A percentile compares a stretch with the other conserved stretches of the same genome.
Evolutionary conservation across 2,888 invertebrate genomes (phyloP).

Genomic region (Formica aserva): DNA sequence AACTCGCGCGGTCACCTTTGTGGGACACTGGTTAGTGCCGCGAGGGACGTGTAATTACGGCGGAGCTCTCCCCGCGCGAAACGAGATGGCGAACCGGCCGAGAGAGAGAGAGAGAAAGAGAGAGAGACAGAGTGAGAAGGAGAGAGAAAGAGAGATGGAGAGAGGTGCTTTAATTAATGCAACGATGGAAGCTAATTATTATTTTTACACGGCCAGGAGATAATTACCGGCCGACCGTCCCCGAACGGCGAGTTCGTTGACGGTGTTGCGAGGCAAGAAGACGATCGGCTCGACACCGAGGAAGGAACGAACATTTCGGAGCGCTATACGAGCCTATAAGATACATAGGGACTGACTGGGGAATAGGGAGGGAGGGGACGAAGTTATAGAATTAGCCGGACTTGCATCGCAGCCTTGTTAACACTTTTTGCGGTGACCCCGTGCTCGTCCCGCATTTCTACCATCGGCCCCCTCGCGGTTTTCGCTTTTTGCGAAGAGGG

Average conservation of each 20-base stretch:
- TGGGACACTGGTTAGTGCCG: conserved; percentile 69
- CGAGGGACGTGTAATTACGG: conserved; percentile 73
- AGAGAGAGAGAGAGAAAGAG: not conserved
- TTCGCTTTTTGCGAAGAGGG: conserved; percentile 83
- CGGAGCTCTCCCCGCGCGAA: conserved; percentile 42
- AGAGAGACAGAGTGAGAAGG: no score
- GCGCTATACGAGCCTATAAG: conserved; percentile 14
- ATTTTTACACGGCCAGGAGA: conserved; percentile 81
- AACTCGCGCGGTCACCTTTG: conserved; percentile 66
- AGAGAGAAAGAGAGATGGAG: not conserved
- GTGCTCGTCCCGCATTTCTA: conserved; percentile 59
- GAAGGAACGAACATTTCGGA: conserved; percentile 32
- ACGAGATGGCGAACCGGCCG: conserved; percentile 23
- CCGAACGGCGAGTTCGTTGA: conserved; percentile 44
- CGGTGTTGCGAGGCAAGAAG: conserved; percentile 33
- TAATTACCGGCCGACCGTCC: conserved; percentile 79
- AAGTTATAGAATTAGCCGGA: conserved; percentile 70
- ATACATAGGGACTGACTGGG: not conserved
- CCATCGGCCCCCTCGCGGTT: conserved; percentile 67
- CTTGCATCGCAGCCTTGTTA: conserved; percentile 77
- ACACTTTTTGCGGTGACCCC: conserved; percentile 74
- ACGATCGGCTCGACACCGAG: conserved; percentile 24
- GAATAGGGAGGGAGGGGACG: not conserved
- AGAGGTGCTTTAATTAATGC: conserved; percentile 78
- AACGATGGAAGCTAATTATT: conserved; percentile 82